Conservation (phyloP, 2,888 invertebrate genomes). For the Gymnocheta viridis region DNA sequence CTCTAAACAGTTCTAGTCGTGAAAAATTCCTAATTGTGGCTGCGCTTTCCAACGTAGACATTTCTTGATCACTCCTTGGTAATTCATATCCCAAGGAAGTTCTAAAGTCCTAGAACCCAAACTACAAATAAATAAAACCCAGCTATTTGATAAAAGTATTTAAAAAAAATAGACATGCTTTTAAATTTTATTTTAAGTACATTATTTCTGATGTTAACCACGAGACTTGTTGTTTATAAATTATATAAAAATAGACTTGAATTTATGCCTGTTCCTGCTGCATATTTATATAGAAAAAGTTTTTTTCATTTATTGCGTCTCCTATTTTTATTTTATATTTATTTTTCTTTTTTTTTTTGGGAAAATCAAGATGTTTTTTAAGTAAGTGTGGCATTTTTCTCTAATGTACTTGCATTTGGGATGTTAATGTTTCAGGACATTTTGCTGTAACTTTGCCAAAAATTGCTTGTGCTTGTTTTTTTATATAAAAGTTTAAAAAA, state of each 20-base stretch:
- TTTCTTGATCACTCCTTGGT: too few species aligned
- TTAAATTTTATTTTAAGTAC: not conserved
- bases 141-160: not conserved
- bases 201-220: too few species aligned
- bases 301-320: not conserved
- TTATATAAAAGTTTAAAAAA: conserved; percentile 40
- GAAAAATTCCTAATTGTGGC: too few species aligned
- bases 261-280: conserved; percentile 14
- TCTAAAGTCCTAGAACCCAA: too few species aligned
- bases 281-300: conserved; percentile 13
- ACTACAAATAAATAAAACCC: too few species aligned
- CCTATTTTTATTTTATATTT: not conserved
- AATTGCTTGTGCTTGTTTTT: conserved; percentile 8
- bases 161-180: not conserved
- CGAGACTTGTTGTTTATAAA: not conserved
- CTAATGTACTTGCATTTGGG: conserved; percentile 49
- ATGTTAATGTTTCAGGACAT: conserved; percentile 67
- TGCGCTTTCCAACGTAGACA: too few species aligned
- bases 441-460: conserved; percentile 66
- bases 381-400: conserved; percentile 46
- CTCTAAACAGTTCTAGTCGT: too few species aligned
- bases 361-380: conserved; percentile 50
- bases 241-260: not conserved
- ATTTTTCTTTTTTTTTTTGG: not conserved
- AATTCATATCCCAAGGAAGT: too few species aligned